Percentiles rank a stretch among this genome's conserved stretches.
Evolutionary conservation across 2,113 vertebrate species (phyloP).

Genomic region (Catharus fuscescens): DNA sequence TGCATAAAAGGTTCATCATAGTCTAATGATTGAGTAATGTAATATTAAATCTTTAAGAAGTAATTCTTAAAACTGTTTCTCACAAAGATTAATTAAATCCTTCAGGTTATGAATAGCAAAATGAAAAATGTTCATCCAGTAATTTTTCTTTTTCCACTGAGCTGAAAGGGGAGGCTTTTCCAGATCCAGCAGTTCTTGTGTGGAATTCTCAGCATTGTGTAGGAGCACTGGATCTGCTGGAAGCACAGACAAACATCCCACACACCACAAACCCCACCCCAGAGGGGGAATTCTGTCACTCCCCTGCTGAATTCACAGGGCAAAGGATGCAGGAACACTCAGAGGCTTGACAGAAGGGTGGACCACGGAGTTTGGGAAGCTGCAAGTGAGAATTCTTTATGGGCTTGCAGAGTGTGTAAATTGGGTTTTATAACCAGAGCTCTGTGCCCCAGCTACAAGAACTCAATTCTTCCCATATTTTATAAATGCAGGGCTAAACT

Average conservation of each 20-base stretch:
- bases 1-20: neutral
- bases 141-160: neutral
- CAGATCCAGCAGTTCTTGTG: neutral
- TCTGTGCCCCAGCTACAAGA: neutral
- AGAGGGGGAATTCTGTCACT: neutral
- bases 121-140: neutral
- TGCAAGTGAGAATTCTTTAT: neutral
- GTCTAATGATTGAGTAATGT: neutral
- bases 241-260: neutral
- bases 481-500: neutral
- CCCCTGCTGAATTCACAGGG: neutral
- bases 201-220: neutral
- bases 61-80: neutral
- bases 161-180: neutral
- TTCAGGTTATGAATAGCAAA: neutral
- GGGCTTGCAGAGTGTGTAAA: neutral
- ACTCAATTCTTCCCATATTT: accelerated
- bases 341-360: neutral
- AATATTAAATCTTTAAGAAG: neutral
- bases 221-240: neutral
- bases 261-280: too few relatives aligned
- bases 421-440: neutral
- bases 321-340: neutral
- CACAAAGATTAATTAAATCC: neutral
- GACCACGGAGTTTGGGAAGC: neutral